Evolutionary conservation across 2,888 invertebrate genomes (phyloP).

Genomic region (Mimachlamys varia): DNA sequence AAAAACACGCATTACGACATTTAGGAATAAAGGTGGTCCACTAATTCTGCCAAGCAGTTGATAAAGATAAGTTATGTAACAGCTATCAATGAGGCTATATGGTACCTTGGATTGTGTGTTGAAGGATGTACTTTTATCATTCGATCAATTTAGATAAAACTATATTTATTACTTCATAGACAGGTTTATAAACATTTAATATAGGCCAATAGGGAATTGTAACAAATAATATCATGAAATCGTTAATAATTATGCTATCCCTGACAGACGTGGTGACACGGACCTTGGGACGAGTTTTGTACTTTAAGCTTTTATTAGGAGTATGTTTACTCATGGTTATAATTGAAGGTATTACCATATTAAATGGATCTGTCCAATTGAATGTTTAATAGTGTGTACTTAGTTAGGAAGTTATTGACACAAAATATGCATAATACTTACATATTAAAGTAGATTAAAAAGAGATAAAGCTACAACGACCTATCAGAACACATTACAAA

Average conservation of each 20-base stretch:
- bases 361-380: neutral
- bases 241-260: slow-evolving; percentile 21
- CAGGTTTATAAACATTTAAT: neutral
- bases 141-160: neutral
- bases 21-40: neutral
- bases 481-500: no score
- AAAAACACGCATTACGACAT: neutral
- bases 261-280: neutral
- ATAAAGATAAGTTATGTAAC: neutral
- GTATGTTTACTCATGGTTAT: neutral
- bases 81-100: neutral
- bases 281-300: neutral
- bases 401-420: neutral
- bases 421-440: no score
- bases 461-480: no score
- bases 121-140: neutral
- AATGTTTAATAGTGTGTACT: neutral
- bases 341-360: neutral
- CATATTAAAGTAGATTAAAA: no score
- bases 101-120: neutral
- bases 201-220: neutral
- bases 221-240: neutral
- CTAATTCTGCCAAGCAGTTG: neutral
- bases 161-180: neutral
- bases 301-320: neutral